Conservation (phyloP, 2,797 vertebrate genomes). For the Euthynnus affinis region DNA sequence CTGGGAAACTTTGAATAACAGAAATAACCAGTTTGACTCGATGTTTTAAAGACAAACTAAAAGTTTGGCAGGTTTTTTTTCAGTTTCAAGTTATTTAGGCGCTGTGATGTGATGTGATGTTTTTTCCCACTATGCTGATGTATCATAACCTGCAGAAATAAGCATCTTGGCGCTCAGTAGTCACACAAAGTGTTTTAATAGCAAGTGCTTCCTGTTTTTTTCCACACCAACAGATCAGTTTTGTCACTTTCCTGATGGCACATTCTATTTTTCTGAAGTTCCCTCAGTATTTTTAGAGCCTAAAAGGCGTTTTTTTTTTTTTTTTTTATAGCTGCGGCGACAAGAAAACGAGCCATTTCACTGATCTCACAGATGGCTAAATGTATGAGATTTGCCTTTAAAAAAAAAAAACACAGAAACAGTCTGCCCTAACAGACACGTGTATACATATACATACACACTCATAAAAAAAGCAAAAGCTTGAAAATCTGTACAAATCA, state of each 20-base stretch:
- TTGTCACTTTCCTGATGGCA: not conserved
- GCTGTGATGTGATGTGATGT: no score
- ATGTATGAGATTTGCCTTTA: slow-evolving; percentile 33
- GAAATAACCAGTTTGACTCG: no score
- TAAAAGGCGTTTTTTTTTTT: not conserved
- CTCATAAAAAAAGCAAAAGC: not conserved
- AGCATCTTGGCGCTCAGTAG: slow-evolving; percentile 7
- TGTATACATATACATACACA: not conserved
- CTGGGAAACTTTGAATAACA: not conserved
- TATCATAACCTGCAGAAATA: not conserved
- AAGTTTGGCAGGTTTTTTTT: no score
- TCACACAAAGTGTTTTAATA: not conserved
- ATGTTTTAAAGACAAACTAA: no score
- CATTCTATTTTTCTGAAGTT: not conserved
- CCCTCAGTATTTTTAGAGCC: not conserved
- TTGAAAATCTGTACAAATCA: not conserved
- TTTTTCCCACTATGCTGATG: not conserved
- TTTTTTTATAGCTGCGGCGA: slow-evolving; percentile 22
- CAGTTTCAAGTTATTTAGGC: no score
- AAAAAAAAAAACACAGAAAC: slow-evolving; percentile 21
- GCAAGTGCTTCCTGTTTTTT: not conserved
- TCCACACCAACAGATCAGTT: not conserved
- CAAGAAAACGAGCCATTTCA: slow-evolving; percentile 22
- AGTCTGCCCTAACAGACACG: slow-evolving; percentile 13
- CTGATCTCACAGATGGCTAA: slow-evolving; percentile 41